phyloP scores from a whole-genome alignment of 2,113 vertebrate genomes.

The Epinephelus lanceolatus region DNA sequence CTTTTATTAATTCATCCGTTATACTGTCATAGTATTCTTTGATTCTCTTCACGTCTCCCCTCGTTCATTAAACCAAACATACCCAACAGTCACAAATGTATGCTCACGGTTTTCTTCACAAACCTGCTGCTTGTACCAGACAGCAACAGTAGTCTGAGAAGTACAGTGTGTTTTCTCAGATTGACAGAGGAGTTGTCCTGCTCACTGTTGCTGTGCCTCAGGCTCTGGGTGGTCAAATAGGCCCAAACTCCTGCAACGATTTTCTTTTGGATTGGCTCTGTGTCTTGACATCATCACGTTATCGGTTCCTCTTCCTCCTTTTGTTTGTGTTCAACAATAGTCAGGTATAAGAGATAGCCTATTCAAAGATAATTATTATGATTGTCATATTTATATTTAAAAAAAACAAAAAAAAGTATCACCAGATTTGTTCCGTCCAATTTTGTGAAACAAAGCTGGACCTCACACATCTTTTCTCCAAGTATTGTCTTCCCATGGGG shows the following conservation, averaged over 20 bases:
- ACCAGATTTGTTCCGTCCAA: constrained; percentile 67
- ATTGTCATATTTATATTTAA: constrained; percentile 80
- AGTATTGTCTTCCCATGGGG: constrained; percentile 58
- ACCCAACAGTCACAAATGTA: constrained; percentile 23
- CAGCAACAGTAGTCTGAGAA: constrained; percentile 30
- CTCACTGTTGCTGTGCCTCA: constrained; percentile 43
- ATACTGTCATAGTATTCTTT: constrained; percentile 58
- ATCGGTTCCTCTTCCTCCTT: constrained; percentile 41
- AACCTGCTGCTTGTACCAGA: constrained; percentile 36
- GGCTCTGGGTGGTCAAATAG: constrained; percentile 37
- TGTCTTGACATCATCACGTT: constrained; percentile 39
- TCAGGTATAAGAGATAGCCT: constrained; percentile 64
- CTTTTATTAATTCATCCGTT: constrained; percentile 61
- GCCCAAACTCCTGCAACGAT: constrained; percentile 24
- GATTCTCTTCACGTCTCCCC: constrained; percentile 37
- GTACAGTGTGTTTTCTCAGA: constrained; percentile 2
- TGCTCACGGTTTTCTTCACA: constrained; percentile 28
- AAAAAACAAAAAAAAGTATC: constrained; percentile 58
- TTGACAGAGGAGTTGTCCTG: constrained; percentile 19
- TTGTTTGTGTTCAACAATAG: constrained; percentile 60
- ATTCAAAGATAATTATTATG: constrained; percentile 68
- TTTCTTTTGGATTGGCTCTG: constrained; percentile 6
- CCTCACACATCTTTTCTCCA: constrained; percentile 28
- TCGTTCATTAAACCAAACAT: constrained; percentile 44
- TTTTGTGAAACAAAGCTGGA: constrained; percentile 70